phyloP scores from a whole-genome alignment of 2,888 invertebrate genomes.

The Pomacea canaliculata region DNA sequence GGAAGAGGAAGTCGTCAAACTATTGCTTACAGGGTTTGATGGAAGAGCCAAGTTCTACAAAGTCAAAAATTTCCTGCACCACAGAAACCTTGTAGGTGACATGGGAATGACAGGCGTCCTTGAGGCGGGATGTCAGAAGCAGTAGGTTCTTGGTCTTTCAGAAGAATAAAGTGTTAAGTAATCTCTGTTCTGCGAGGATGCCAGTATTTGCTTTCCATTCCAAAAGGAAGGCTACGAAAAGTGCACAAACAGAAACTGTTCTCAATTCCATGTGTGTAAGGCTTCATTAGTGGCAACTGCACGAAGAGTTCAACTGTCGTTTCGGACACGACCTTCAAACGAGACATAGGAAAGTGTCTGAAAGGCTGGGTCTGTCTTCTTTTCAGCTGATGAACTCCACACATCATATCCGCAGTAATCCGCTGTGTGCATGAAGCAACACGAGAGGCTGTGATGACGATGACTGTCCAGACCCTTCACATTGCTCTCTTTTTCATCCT shows the following conservation, averaged over 20 bases:
- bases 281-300: constrained; percentile 5
- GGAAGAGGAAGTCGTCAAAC: too few species aligned
- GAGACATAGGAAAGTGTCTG: constrained; percentile 3
- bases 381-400: constrained; percentile 8
- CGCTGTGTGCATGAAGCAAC: constrained; percentile 3
- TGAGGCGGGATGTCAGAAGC: not conserved
- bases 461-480: constrained; percentile 15
- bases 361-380: not conserved
- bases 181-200: constrained; percentile 3
- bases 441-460: not conserved
- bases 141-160: constrained; percentile 2
- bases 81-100: too few species aligned
- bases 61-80: too few species aligned
- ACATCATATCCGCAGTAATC: constrained; percentile 8
- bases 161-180: not conserved
- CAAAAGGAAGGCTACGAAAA: constrained; percentile 4
- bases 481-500: not conserved
- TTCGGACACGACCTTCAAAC: constrained; percentile 11
- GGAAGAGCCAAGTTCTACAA: too few species aligned
- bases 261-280: constrained; percentile 4
- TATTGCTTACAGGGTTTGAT: too few species aligned
- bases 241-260: not conserved
- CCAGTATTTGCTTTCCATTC: not conserved
- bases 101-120: too few species aligned
- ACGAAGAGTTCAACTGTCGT: not conserved